Percentiles rank a stretch among this genome's conserved stretches.
These are phyloP conservation scores for Tenthredo scrophulariae DNA, from an alignment of 2,888 invertebrate species.

Conservation along the genomic window DNA sequence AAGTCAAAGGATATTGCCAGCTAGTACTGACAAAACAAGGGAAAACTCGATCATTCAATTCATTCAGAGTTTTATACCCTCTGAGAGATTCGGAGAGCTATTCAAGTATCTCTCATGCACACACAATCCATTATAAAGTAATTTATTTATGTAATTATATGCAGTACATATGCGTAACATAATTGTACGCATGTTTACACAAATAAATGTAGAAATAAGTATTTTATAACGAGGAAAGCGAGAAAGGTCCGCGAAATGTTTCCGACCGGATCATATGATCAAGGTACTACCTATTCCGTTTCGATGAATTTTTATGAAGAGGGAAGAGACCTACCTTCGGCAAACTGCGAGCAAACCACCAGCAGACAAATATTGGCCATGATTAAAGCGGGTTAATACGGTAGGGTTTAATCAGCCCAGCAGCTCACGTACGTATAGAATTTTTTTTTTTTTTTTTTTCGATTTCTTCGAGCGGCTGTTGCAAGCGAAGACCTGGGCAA, in stretches of 20 bases:
- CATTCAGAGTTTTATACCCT: neutral
- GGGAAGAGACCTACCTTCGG: neutral
- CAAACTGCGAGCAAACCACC: neutral
- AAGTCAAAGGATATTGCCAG: constrained; percentile 14
- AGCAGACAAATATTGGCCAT: neutral
- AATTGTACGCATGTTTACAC: neutral
- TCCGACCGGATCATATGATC: neutral
- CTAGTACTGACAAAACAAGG: neutral
- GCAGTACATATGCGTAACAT: neutral
- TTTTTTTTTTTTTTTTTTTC: neutral
- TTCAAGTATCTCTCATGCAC: neutral
- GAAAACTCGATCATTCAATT: neutral
- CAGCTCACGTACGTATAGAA: neutral
- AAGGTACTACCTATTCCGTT: neutral
- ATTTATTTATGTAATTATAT: neutral
- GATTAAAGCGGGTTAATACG: neutral
- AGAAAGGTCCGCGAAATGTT: neutral
- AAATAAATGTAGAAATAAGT: neutral
- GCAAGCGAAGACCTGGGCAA: neutral
- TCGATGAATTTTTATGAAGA: neutral
- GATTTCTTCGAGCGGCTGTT: neutral
- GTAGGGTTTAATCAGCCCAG: neutral
- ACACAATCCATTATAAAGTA: neutral
- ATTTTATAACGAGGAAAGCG: neutral
- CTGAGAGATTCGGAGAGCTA: neutral